These are phyloP conservation scores for Hycleus phaleratus DNA, from an alignment of 1,140 invertebrate genomes.

Conservation along the genomic window DNA sequence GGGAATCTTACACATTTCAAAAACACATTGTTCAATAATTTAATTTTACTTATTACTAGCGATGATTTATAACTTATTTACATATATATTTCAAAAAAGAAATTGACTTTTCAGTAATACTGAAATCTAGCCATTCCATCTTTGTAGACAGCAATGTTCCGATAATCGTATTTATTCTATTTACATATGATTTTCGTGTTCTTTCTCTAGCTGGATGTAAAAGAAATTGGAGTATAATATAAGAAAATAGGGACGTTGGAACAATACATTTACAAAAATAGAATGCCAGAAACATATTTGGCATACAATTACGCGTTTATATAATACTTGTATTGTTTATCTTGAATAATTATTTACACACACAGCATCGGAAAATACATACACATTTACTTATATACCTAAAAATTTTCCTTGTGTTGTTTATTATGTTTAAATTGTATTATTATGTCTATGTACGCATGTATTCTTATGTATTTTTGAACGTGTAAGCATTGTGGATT, in stretches of 20 bases:
- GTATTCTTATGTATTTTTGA: conserved; percentile 40
- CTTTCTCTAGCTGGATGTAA: background rate
- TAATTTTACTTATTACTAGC: conserved; percentile 37
- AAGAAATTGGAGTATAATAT: too few relatives aligned
- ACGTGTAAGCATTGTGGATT: conserved; percentile 39
- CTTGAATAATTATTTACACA: conserved; percentile 26
- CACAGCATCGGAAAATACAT: conserved; percentile 41
- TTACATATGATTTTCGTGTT: background rate
- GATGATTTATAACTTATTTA: conserved; percentile 38
- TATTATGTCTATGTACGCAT: conserved; percentile 29
- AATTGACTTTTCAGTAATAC: conserved; percentile 38
- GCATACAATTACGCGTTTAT: conserved; percentile 37
- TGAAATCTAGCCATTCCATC: conserved; percentile 26
- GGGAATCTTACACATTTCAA: conserved; percentile 39
- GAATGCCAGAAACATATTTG: conserved; percentile 31
- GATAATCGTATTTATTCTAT: conserved; percentile 6
- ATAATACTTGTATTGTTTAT: conserved; percentile 32
- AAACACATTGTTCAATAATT: conserved; percentile 36
- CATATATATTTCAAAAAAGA: conserved; percentile 35
- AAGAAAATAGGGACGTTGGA: background rate
- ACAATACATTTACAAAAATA: conserved; percentile 24
- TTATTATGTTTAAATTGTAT: conserved; percentile 18
- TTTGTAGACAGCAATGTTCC: conserved; percentile 24
- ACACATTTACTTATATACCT: conserved; percentile 36
- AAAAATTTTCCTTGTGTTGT: conserved; percentile 24